These are phyloP conservation scores for Siniperca chuatsi DNA, from an alignment of 2,113 vertebrate genomes.

Conservation along the genomic window DNA sequence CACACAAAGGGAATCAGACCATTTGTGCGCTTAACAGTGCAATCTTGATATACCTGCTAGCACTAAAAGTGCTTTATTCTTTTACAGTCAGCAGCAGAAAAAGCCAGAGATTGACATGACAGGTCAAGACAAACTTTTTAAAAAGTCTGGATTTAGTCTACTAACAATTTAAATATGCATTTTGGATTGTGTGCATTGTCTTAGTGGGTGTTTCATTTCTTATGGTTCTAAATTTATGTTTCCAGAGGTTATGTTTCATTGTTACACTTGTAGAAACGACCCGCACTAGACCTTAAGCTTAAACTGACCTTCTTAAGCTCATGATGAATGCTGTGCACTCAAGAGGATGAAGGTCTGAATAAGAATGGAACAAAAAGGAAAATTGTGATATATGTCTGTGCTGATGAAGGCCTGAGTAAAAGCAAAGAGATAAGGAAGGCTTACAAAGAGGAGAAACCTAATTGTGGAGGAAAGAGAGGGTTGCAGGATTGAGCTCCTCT, in stretches of 20 bases:
- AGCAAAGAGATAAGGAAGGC: conserved; percentile 67
- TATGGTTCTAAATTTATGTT: conserved; percentile 10
- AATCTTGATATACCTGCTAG: neutral
- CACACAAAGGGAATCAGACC: conserved; percentile 37
- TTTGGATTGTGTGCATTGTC: neutral
- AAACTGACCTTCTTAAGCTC: conserved; percentile 26
- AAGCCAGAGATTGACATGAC: conserved; percentile 4
- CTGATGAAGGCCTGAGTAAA: conserved; percentile 68
- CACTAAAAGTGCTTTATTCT: conserved; percentile 8
- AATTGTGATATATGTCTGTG: conserved; percentile 68
- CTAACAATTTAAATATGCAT: conserved; percentile 1
- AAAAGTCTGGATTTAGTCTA: neutral
- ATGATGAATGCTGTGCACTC: conserved; percentile 62
- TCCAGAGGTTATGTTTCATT: conserved; percentile 10
- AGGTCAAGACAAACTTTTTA: conserved; percentile 1
- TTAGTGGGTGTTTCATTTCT: neutral
- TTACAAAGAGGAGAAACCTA: conserved; percentile 76
- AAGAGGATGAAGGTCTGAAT: conserved; percentile 54
- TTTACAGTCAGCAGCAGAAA: neutral
- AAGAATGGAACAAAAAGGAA: conserved; percentile 53
- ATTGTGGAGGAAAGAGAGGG: conserved; percentile 70
- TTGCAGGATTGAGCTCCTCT: conserved; percentile 69
- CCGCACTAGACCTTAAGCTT: conserved; percentile 17
- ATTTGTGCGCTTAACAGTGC: neutral
- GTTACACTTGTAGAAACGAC: conserved; percentile 6